These are phyloP conservation scores for Dipodomys ordii DNA, from an alignment of 2,113 vertebrate genomes.

Conservation along the genomic window DNA sequence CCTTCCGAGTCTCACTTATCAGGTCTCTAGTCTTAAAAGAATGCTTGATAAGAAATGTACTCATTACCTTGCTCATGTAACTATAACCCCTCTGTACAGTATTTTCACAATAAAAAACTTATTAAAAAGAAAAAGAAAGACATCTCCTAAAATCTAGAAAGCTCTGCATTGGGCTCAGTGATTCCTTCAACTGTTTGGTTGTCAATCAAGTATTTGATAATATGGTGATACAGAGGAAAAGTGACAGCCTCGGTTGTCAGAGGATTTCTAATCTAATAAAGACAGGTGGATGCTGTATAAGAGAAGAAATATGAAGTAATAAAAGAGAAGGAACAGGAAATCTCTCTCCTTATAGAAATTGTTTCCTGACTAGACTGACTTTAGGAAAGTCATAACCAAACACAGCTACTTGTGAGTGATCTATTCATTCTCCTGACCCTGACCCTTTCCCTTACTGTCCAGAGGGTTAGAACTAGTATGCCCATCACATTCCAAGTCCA, in stretches of 20 bases:
- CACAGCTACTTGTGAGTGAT: background rate
- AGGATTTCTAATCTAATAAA: constrained; percentile 38
- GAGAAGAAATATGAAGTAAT: background rate
- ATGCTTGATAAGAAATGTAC: too few species aligned
- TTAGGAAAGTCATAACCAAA: background rate
- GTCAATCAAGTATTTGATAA: constrained; percentile 16
- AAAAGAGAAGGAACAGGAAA: background rate
- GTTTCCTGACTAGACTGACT: background rate
- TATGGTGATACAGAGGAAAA: background rate
- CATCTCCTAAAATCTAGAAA: background rate
- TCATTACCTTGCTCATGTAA: too few species aligned
- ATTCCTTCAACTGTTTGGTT: background rate
- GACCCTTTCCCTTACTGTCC: background rate
- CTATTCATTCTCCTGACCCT: background rate
- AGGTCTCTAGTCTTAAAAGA: background rate
- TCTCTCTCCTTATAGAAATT: background rate
- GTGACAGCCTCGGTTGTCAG: background rate
- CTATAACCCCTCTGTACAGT: too few species aligned
- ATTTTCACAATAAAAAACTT: too few species aligned
- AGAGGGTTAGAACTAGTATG: background rate
- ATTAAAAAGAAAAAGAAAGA: too few species aligned
- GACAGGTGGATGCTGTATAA: background rate
- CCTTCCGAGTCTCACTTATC: background rate
- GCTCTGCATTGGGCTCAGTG: background rate
- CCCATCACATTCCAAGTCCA: background rate